A percentile compares a stretch with the other conserved stretches of the same genome.
Conservation (phyloP, 2,888 invertebrate genomes). For the Troides oblongomaculatus region DNA sequence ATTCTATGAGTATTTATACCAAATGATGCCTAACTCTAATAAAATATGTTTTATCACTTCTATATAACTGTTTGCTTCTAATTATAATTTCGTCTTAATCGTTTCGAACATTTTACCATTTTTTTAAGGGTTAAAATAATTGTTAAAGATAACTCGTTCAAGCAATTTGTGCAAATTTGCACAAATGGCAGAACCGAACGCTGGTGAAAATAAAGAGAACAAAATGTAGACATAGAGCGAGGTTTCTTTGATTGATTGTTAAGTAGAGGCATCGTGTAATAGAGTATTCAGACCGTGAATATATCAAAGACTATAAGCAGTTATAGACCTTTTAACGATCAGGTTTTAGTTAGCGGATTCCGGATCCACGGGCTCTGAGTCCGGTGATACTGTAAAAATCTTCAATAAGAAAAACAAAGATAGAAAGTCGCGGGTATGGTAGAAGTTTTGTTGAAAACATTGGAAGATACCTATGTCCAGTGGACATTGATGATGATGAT, state of each 20-base stretch:
- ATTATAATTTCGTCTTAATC: not conserved
- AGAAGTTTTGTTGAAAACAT: too few relatives aligned
- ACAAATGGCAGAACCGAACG: not conserved
- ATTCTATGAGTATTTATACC: too few relatives aligned
- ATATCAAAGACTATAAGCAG: constrained; percentile 31
- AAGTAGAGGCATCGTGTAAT: constrained; percentile 34
- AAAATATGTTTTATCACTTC: too few relatives aligned
- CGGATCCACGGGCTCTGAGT: too few relatives aligned
- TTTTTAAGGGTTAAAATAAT: not conserved
- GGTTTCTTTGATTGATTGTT: constrained; percentile 41
- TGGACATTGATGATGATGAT: too few relatives aligned
- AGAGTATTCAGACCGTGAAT: constrained; percentile 34
- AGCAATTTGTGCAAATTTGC: not conserved
- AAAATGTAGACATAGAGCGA: constrained; percentile 18
- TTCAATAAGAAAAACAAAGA: too few relatives aligned
- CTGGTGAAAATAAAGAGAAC: constrained; percentile 1
- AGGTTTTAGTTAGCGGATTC: too few relatives aligned
- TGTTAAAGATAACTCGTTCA: not conserved
- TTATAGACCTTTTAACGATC: too few relatives aligned
- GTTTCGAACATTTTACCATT: not conserved
- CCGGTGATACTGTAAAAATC: too few relatives aligned
- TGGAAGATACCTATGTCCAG: too few relatives aligned
- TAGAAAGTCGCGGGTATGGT: too few relatives aligned
- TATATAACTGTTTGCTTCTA: not conserved
- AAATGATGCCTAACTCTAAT: too few relatives aligned